Evolutionary conservation across 2,113 vertebrate genomes (phyloP).

Genomic region (Salvelinus alpinus): DNA sequence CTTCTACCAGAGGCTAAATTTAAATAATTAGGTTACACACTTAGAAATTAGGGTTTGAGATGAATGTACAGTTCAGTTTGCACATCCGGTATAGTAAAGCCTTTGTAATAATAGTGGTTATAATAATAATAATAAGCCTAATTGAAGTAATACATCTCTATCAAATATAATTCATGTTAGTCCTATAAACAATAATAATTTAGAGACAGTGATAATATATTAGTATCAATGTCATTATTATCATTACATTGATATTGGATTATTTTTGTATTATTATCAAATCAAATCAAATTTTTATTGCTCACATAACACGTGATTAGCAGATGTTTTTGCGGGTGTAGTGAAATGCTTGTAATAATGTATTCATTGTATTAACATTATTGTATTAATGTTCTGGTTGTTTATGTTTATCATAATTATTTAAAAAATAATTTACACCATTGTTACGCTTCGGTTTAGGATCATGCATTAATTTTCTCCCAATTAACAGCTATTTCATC

Average conservation of each 20-base stretch:
- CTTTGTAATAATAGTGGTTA: conserved; percentile 4
- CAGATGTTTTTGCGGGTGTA: too few species aligned
- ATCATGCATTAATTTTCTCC: neutral
- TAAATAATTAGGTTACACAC: conserved; percentile 2
- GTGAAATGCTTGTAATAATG: neutral
- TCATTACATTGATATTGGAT: neutral
- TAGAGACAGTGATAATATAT: neutral
- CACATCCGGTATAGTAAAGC: too few species aligned
- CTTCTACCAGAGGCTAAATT: neutral
- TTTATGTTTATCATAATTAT: neutral
- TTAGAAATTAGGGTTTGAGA: neutral
- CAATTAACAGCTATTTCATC: neutral
- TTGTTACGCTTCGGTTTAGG: too few species aligned
- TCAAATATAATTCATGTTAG: neutral
- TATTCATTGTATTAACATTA: neutral
- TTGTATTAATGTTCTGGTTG: too few species aligned
- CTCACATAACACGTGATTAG: too few species aligned
- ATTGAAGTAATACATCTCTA: neutral
- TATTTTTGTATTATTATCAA: too few species aligned
- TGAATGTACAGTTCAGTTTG: too few species aligned
- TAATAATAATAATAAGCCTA: conserved; percentile 23
- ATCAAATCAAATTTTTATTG: too few species aligned
- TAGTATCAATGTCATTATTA: neutral
- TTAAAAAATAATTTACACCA: neutral
- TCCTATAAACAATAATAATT: conserved; percentile 1